These are phyloP conservation scores for Eriosoma lanigerum DNA, from an alignment of 1,140 invertebrate species.

Conservation along the genomic window DNA sequence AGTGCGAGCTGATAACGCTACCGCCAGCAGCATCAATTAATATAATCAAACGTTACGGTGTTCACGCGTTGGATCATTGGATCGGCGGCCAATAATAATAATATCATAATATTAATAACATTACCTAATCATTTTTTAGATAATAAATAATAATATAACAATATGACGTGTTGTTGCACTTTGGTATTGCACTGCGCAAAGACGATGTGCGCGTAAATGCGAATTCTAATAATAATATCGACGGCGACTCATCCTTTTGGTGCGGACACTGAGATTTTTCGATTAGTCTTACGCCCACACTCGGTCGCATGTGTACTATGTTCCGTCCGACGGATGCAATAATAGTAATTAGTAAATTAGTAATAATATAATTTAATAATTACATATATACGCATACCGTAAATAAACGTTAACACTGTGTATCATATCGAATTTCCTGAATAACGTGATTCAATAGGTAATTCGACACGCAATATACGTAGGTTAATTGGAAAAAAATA, in stretches of 20 bases:
- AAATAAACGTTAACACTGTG: background rate
- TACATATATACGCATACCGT: too few relatives aligned
- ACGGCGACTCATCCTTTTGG: slow-evolving; percentile 8
- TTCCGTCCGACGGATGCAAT: background rate
- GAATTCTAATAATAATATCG: slow-evolving; percentile 29
- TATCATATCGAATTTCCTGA: too few relatives aligned
- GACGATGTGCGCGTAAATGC: background rate
- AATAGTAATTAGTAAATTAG: background rate
- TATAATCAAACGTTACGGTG: too few relatives aligned
- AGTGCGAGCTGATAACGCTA: background rate
- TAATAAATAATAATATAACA: too few relatives aligned
- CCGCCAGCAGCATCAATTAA: slow-evolving; percentile 1
- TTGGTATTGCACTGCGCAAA: background rate
- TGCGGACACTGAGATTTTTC: background rate
- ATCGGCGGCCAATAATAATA: too few relatives aligned
- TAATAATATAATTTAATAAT: too few relatives aligned
- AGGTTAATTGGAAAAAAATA: background rate
- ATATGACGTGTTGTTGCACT: background rate
- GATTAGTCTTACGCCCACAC: background rate
- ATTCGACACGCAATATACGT: background rate
- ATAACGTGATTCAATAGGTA: background rate
- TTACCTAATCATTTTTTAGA: too few relatives aligned
- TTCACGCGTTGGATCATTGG: too few relatives aligned
- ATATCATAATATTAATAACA: too few relatives aligned
- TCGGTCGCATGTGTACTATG: too few relatives aligned